Evolutionary conservation across 2,888 invertebrate genomes (phyloP), one percentile per base, ranked within the genome.

Genomic region (Theodoxus fluviatilis): DNA sequence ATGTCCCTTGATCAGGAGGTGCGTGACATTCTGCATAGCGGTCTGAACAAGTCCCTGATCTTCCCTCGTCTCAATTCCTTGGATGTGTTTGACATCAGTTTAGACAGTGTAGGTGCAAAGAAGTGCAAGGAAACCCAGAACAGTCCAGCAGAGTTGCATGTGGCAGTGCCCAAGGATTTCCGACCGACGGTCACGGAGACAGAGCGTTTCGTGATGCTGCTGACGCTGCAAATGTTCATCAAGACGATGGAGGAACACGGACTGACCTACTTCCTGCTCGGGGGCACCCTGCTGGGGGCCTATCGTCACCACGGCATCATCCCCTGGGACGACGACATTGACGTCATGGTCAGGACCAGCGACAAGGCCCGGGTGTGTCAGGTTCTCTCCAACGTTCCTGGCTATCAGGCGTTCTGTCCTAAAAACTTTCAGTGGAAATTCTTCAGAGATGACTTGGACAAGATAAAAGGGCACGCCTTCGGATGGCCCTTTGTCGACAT

Each of bases 401-500:
- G 69, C n/a, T 74, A 69, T 49, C 38, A 64, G 22, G 40, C 72
- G 22, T 74, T 71, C 43, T 28, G 61, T 12, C 52, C 63, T 43
- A 52, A 63, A 12, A 55, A 61, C 7, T 57, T 64, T 43, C 73
- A 71, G 52, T 78, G 76, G 76, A 77, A 78, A 52, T 77, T 77
- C 68, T 76, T 74, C 69, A 47, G 64, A 2, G 69, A 71, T 22
- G 35, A 64, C 1, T 47, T 64, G n/a, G 38, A 43, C n/a, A 64
- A 61, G n/a, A 64, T 75, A 6, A 43, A 69, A 4, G 66, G 68
- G 65, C 55, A 70, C 52, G 65, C 67, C 22, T 76, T 72, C 69
- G 73, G 70, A 40, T 80, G 77, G 78, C 80, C 80, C 15, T 77
- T 75, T 68, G 70, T 80, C 25, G 80, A 80, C 65, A 73, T 80